Percentiles rank a stretch among this genome's conserved stretches.
Evolutionary conservation across 2,113 vertebrate genomes (phyloP).

Genomic region (Thamnophis sirtalis): DNA sequence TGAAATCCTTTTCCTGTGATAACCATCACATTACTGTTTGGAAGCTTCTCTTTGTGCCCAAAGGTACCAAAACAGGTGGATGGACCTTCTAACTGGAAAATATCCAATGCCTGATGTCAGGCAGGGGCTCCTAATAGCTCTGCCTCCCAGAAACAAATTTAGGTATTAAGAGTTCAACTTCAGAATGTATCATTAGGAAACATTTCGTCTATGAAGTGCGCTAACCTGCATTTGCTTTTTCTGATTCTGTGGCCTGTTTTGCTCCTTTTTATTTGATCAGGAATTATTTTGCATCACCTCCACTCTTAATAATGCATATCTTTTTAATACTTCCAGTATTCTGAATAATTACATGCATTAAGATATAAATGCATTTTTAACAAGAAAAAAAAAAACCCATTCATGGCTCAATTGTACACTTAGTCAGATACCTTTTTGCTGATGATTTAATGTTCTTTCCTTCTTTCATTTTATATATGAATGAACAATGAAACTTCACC

Average conservation of each 20-base stretch:
- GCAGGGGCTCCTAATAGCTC: background rate
- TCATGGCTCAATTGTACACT: conserved; percentile 33
- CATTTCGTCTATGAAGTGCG: background rate
- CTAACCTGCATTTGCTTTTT: background rate
- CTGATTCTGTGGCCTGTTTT: conserved; percentile 7
- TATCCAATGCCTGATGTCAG: background rate
- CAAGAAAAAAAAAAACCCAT: conserved; percentile 40
- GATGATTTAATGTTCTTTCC: conserved; percentile 15
- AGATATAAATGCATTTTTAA: conserved; percentile 47
- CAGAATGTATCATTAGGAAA: background rate
- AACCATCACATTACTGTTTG: background rate
- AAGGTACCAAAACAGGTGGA: background rate
- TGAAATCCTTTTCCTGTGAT: background rate
- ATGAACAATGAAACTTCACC: conserved; percentile 12
- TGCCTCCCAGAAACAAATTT: background rate
- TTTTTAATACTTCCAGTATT: conserved; percentile 45
- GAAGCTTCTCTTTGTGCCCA: background rate
- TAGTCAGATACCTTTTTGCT: conserved; percentile 7
- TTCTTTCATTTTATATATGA: conserved; percentile 29
- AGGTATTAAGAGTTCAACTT: background rate
- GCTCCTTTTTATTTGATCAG: conserved; percentile 5
- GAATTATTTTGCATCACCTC: conserved; percentile 3
- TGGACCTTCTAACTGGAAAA: background rate
- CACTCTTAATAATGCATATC: conserved; percentile 3
- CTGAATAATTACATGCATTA: conserved; percentile 43